Evolutionary conservation across 2,888 invertebrate species (phyloP), one percentile per base, ranked within the genome.

Genomic region (Agonum fuliginosum): DNA sequence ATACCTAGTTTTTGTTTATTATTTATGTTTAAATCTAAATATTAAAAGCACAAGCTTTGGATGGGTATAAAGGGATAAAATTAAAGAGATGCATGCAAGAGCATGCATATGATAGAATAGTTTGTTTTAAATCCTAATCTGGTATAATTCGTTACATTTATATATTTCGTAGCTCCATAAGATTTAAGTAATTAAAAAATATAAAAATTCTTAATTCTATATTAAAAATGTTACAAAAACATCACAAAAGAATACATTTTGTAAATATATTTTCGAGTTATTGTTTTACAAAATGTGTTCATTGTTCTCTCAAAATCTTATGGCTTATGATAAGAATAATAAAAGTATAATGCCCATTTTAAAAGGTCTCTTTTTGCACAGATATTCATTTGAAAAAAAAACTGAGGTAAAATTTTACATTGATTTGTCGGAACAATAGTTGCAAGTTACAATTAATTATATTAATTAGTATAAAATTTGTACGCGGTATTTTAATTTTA

Each of bases 21-120:
- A 54, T 8, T 30, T 62, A 10, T 30, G 5, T 30, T 62, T 62
- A 27, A 30, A 30, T 62, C 58, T 62, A 62, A 54, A 71, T 51
- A 71, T 17, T 51, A n/a, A 34, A 46, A 71, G 71, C 71, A 24
- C 34, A 71, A 71, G 71, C 71, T 71, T 48, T 71, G 71, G 71
- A 48, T 30, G 34, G 71, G 48, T 27, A 51, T 17, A 27, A 65
- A 19, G 48, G 51, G 46, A 41, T 71, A 19, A 71, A 71, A 71
- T 14, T 71, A 71, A 41, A 71, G 27, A 27, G 46, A 48, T 14
- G 71, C 71, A 71, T 67, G 67, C 67, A 67, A 41, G 12, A 22
- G 67, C 67, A 67, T 71, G 71, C 71, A 71, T 46, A 67, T 41
- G 27, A 24, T 12, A 24, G 43, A 67, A 48, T 48, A 48, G 48